These are phyloP conservation scores for Salvelinus sp. DNA, from an alignment of 2,113 vertebrate species.

Conservation along the genomic window DNA sequence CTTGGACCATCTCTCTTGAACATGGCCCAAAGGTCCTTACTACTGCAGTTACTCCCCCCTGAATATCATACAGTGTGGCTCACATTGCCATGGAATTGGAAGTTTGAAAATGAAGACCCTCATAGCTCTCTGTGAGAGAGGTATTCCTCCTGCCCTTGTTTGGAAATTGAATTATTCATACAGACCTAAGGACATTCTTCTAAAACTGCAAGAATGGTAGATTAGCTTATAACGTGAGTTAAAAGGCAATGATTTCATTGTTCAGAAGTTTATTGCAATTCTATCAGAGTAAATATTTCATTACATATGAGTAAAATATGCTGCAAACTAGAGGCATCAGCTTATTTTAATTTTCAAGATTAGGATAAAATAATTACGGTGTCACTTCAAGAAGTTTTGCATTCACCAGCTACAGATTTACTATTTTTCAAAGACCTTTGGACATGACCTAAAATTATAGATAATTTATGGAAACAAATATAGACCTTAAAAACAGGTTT, in stretches of 20 bases:
- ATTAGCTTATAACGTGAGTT: not conserved
- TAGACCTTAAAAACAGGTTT: conserved; percentile 25
- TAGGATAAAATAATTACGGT: not conserved
- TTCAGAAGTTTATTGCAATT: not conserved
- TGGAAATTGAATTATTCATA: not conserved
- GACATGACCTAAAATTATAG: conserved; percentile 32
- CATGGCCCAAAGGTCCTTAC: conserved; percentile 69
- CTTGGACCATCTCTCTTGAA: conserved; percentile 75
- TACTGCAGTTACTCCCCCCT: conserved; percentile 15
- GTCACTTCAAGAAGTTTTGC: conserved; percentile 17
- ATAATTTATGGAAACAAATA: conserved; percentile 47
- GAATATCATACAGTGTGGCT: conserved; percentile 64
- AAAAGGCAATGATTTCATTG: not conserved
- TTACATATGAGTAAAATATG: not conserved
- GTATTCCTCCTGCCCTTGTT: not conserved
- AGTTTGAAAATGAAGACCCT: not conserved
- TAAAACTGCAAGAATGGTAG: not conserved
- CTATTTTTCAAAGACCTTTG: conserved; percentile 35
- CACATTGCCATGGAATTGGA: conserved; percentile 44
- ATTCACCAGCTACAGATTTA: conserved; percentile 38
- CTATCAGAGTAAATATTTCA: not conserved
- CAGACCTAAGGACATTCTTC: not conserved
- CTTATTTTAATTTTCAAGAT: not conserved
- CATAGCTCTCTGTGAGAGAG: not conserved
- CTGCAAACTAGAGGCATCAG: not conserved